Conservation (phyloP, 2,113 vertebrate species). For the Rafetus swinhoei region DNA sequence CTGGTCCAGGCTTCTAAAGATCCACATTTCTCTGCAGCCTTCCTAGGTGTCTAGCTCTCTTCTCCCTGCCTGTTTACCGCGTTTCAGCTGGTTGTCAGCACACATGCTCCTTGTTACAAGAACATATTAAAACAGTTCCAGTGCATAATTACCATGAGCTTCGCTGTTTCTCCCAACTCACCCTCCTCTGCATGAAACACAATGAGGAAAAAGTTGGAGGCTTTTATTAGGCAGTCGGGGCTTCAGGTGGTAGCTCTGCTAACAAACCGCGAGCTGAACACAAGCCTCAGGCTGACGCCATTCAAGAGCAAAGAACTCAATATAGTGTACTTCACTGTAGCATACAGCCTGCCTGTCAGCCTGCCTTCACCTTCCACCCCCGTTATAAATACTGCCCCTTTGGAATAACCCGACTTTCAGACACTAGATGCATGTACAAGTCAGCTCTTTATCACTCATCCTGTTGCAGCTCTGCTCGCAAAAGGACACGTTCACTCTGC, state of each 20-base stretch:
- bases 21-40: neutral
- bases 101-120: neutral
- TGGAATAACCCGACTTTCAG: neutral
- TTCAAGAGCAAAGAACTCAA: neutral
- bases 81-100: neutral
- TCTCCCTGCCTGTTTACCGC: neutral
- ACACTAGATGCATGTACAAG: neutral
- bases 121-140: neutral
- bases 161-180: neutral
- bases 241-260: constrained; percentile 19
- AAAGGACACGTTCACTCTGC: rapidly evolving
- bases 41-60: too few species aligned
- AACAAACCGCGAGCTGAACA: constrained; percentile 25
- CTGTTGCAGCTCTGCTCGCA: neutral
- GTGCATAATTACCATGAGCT: neutral
- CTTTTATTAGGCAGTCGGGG: constrained; percentile 51
- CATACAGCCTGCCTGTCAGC: neutral
- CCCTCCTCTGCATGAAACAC: neutral
- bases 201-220: neutral
- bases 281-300: neutral
- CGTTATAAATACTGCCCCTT: neutral
- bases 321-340: neutral
- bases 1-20: too few species aligned
- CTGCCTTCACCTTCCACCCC: neutral
- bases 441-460: too few species aligned